Evolutionary conservation across 2,113 vertebrate genomes (phyloP).

Genomic region (Ictalurus punctatus): DNA sequence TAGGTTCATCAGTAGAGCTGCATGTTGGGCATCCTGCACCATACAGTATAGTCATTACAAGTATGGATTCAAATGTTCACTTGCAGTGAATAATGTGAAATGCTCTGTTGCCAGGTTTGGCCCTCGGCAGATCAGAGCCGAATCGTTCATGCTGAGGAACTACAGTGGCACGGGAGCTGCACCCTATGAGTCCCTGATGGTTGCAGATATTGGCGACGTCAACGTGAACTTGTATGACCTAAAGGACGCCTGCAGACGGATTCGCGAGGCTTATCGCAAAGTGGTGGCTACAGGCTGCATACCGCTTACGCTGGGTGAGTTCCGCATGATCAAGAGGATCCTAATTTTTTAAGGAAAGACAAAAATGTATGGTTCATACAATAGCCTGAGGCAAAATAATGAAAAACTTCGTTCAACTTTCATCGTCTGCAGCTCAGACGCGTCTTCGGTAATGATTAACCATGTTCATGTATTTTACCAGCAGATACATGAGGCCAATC

Average conservation of each 20-base stretch:
- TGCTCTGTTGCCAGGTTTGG: constrained; percentile 77
- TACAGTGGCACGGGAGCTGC: constrained; percentile 77
- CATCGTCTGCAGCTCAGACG: neutral
- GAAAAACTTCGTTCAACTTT: neutral
- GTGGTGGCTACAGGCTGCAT: constrained; percentile 76
- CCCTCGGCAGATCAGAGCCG: constrained; percentile 83
- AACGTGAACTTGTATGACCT: constrained; percentile 86
- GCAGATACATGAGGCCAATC: neutral
- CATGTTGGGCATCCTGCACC: neutral
- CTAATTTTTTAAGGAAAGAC: neutral
- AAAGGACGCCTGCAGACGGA: constrained; percentile 82
- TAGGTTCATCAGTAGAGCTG: neutral
- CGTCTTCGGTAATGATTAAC: constrained; percentile 2
- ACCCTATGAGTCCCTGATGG: constrained; percentile 81
- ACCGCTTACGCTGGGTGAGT: constrained; percentile 88
- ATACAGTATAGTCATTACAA: neutral
- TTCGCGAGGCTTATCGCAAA: constrained; percentile 76
- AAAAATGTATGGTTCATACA: neutral
- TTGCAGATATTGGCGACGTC: constrained; percentile 89
- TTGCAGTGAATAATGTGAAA: neutral
- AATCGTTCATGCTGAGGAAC: constrained; percentile 77
- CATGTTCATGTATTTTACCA: neutral
- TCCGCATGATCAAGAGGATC: neutral
- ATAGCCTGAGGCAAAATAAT: neutral
- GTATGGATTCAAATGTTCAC: neutral